Evolutionary conservation across 2,797 vertebrate genomes (phyloP).

Genomic region (Lithobates pipiens): DNA sequence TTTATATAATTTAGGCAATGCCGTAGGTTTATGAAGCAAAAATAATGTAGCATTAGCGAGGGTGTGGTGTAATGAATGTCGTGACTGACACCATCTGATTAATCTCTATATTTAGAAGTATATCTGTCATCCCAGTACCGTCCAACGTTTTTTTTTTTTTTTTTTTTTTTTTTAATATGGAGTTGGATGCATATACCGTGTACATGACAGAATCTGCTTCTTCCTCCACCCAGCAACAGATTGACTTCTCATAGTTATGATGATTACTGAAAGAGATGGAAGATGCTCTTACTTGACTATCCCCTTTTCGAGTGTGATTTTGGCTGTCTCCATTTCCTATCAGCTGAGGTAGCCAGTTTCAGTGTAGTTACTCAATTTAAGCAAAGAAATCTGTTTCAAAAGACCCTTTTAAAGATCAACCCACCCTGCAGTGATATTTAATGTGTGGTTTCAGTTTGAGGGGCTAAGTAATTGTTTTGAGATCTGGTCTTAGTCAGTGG

Average conservation of each 20-base stretch:
- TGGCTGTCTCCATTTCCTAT: not conserved
- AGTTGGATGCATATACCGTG: not conserved
- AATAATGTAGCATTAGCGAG: constrained; percentile 20
- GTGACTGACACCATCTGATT: not conserved
- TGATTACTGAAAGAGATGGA: not conserved
- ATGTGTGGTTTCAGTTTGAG: no score
- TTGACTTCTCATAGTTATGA: not conserved
- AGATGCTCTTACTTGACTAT: not conserved
- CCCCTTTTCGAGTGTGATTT: not conserved
- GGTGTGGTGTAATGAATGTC: not conserved
- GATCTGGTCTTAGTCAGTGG: no score
- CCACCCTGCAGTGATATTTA: no score
- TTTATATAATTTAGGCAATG: constrained; percentile 8
- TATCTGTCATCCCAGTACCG: not conserved
- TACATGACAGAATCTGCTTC: not conserved
- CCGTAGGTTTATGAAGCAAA: not conserved
- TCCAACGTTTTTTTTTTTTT: not conserved
- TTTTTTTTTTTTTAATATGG: no score
- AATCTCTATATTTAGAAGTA: not conserved
- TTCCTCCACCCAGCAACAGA: not conserved
- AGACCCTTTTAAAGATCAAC: no score
- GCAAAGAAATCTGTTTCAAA: no score
- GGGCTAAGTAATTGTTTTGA: no score
- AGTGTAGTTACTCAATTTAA: no score
- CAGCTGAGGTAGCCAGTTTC: no score